Evolutionary conservation across 2,888 invertebrate genomes (phyloP).

Genomic region (Ochropleura leucogaster): DNA sequence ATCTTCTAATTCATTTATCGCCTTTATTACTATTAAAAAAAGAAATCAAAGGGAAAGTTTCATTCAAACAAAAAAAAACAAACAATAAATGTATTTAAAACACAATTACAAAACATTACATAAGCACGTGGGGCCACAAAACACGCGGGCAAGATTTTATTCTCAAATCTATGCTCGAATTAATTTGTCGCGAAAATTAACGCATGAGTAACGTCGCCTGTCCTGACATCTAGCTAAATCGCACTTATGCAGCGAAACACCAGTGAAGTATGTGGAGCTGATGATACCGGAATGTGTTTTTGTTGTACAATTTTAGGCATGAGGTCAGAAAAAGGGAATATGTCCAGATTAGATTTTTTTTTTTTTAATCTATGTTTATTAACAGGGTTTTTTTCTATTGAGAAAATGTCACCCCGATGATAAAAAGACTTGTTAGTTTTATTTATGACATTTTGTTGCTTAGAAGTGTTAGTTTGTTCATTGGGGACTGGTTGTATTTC

Average conservation of each 20-base stretch:
- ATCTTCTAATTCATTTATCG: no score
- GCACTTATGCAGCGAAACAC: conserved; percentile 81
- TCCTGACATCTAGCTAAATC: conserved; percentile 88
- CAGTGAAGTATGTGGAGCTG: conserved; percentile 69
- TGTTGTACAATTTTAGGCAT: not conserved
- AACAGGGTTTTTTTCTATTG: no score
- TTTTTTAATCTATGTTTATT: no score
- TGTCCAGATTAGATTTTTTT: no score
- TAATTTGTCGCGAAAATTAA: conserved; percentile 88
- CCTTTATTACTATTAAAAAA: no score
- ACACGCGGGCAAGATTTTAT: conserved; percentile 70
- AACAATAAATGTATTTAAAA: not conserved
- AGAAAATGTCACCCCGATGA: no score
- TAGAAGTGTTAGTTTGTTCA: no score
- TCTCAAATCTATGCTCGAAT: conserved; percentile 84
- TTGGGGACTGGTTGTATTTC: no score
- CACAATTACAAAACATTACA: conserved; percentile 8
- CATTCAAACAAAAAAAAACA: not conserved
- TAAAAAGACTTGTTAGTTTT: no score
- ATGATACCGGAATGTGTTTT: conserved; percentile 31
- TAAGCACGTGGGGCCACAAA: conserved; percentile 26
- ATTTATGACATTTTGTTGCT: no score
- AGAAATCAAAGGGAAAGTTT: no score
- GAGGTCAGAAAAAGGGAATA: no score
- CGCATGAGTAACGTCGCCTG: conserved; percentile 86